A percentile compares a stretch with the other conserved stretches of the same genome.
These are phyloP conservation scores for Cabera pusaria DNA, from an alignment of 2,888 invertebrate genomes.

Conservation along the genomic window DNA sequence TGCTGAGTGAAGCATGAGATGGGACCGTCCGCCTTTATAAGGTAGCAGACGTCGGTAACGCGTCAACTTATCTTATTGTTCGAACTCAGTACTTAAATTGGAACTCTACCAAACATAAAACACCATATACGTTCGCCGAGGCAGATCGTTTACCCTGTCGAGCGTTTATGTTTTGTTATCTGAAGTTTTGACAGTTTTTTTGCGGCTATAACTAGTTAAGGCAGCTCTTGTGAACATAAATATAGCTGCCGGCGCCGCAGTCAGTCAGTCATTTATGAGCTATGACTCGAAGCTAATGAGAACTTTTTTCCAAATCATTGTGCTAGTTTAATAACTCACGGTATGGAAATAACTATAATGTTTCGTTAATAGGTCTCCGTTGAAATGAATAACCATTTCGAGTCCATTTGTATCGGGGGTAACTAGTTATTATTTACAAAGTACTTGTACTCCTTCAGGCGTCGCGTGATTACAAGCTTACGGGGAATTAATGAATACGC, in stretches of 20 bases:
- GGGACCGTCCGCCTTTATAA: conserved; percentile 47
- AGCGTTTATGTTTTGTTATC: conserved; percentile 17
- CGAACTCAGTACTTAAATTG: conserved; percentile 51
- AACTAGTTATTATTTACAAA: conserved; percentile 41
- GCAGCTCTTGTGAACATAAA: conserved; percentile 13
- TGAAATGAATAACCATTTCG: conserved; percentile 26
- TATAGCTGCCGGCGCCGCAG: conserved; percentile 13
- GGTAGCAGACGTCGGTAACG: conserved; percentile 47
- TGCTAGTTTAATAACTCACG: conserved; percentile 18
- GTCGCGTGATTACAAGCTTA: conserved; percentile 42
- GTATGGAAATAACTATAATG: conserved; percentile 16
- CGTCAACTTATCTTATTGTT: conserved; percentile 65
- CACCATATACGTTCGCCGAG: conserved; percentile 26
- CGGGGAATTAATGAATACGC: conserved; percentile 45
- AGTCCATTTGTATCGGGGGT: conserved; percentile 41
- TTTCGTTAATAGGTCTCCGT: conserved; percentile 24
- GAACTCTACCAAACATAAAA: conserved; percentile 41
- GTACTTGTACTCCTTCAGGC: conserved; percentile 44
- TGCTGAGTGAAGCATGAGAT: conserved; percentile 35
- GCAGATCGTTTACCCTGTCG: conserved; percentile 14
- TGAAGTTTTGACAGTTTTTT: conserved; percentile 20
- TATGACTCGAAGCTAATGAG: conserved; percentile 15
- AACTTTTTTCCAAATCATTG: conserved; percentile 13
- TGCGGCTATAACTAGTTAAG: conserved; percentile 3
- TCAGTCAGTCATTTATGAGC: conserved; percentile 9